A percentile compares a stretch with the other conserved stretches of the same genome.
These are phyloP conservation scores for Volucella inanis DNA, from an alignment of 2,888 invertebrate species.

Conservation along the genomic window DNA sequence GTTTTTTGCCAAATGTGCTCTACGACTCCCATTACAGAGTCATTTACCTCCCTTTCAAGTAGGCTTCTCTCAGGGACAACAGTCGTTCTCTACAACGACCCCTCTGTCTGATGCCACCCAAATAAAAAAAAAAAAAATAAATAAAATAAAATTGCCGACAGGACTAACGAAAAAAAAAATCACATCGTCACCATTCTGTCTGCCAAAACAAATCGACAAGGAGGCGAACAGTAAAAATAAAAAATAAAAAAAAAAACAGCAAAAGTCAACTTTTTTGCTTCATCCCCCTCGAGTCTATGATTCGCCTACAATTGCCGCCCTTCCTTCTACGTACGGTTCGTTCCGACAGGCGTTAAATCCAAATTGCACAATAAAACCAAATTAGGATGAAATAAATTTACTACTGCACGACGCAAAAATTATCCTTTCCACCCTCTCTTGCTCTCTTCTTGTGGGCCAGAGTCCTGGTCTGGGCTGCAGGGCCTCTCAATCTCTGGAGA, in stretches of 20 bases:
- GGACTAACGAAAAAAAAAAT: slow-evolving; percentile 43
- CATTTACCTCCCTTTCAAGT: slow-evolving; percentile 64
- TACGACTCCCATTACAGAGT: slow-evolving; percentile 63
- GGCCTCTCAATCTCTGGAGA: slow-evolving; percentile 42
- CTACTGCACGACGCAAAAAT: slow-evolving; percentile 74
- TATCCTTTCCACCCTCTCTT: slow-evolving; percentile 62
- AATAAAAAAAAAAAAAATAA: slow-evolving; percentile 22
- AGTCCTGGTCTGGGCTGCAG: neutral
- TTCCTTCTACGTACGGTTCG: slow-evolving; percentile 78
- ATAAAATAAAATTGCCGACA: slow-evolving; percentile 51
- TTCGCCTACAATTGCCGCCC: slow-evolving; percentile 78
- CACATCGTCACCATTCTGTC: slow-evolving; percentile 70
- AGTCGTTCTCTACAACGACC: neutral
- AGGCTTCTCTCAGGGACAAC: slow-evolving; percentile 20
- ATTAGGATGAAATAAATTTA: slow-evolving; percentile 75
- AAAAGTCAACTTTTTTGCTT: slow-evolving; percentile 55
- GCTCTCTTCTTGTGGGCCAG: neutral
- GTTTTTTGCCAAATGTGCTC: slow-evolving; percentile 64
- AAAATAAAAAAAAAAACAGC: slow-evolving; percentile 45
- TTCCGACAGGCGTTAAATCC: slow-evolving; percentile 69
- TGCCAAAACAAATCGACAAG: slow-evolving; percentile 67
- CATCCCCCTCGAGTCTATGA: slow-evolving; percentile 33
- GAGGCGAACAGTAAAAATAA: slow-evolving; percentile 14
- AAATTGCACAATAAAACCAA: slow-evolving; percentile 75
- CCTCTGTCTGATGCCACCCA: neutral